Evolutionary conservation across 2,797 vertebrate genomes (phyloP).

Genomic region (Pipistrellus nathusii): DNA sequence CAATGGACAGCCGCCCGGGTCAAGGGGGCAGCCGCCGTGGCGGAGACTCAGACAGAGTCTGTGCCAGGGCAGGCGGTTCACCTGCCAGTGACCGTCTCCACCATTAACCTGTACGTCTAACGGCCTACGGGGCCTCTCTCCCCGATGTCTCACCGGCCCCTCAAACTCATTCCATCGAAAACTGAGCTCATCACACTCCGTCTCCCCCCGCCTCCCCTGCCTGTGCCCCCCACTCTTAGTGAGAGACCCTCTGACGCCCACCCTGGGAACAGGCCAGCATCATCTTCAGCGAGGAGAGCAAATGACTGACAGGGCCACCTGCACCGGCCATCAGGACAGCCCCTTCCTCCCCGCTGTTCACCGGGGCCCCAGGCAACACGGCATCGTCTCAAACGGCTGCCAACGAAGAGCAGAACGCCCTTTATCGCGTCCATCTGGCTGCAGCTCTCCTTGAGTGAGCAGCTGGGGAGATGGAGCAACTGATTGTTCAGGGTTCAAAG

Average conservation of each 20-base stretch:
- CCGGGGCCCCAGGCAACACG: background rate
- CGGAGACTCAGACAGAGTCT: background rate
- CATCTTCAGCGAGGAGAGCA: background rate
- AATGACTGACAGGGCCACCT: background rate
- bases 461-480: background rate
- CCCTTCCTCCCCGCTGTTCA: background rate
- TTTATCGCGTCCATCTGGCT: background rate
- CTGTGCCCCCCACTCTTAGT: background rate
- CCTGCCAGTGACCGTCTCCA: background rate
- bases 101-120: background rate
- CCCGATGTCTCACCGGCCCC: background rate
- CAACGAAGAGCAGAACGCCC: background rate
- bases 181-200: background rate
- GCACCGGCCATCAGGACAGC: background rate
- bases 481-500: background rate
- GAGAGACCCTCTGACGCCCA: background rate
- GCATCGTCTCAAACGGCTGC: background rate
- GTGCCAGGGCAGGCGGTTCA: background rate
- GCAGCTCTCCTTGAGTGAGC: background rate
- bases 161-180: background rate
- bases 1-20: background rate
- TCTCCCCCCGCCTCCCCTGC: background rate
- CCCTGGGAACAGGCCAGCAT: background rate
- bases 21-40: fast-evolving
- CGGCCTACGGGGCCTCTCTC: background rate